These are phyloP conservation scores for Erebia ligea DNA, from an alignment of 2,888 invertebrate species.

Conservation along the genomic window DNA sequence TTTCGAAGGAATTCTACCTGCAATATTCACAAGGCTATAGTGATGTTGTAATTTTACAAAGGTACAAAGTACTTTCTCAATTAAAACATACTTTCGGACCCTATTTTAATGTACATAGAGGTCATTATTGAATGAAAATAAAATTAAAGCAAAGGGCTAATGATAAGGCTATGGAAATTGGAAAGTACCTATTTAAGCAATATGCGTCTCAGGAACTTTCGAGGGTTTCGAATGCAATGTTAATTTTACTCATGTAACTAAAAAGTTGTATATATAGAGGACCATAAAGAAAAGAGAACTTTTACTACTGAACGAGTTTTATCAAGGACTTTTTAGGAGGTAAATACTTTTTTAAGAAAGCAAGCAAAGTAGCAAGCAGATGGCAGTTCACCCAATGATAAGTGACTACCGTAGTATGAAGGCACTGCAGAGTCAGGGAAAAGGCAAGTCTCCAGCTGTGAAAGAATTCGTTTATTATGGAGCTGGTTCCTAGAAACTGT, in stretches of 20 bases:
- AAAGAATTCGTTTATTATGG: too few relatives aligned
- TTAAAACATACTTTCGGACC: slow-evolving; percentile 12
- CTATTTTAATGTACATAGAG: slow-evolving; percentile 21
- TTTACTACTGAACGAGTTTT: slow-evolving; percentile 6
- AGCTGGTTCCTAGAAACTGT: too few relatives aligned
- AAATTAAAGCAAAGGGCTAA: slow-evolving; percentile 27
- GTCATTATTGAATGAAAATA: slow-evolving; percentile 16
- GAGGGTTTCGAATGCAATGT: neutral
- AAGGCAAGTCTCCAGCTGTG: too few relatives aligned
- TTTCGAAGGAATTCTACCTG: slow-evolving; percentile 40
- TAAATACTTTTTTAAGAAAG: neutral
- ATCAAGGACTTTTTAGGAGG: slow-evolving; percentile 4
- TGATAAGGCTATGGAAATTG: slow-evolving; percentile 16
- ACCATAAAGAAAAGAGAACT: neutral
- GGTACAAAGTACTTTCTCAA: slow-evolving; percentile 32
- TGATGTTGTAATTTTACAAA: slow-evolving; percentile 35
- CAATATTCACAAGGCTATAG: slow-evolving; percentile 34
- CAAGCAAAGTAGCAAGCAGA: too few relatives aligned
- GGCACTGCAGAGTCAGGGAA: too few relatives aligned
- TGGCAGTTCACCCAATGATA: too few relatives aligned
- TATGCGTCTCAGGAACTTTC: neutral
- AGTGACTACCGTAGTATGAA: too few relatives aligned
- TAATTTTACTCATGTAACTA: slow-evolving; percentile 1
- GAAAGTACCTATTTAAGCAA: slow-evolving; percentile 11
- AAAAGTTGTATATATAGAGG: slow-evolving; percentile 3